Base-by-base conservation (phyloP, 1,140 invertebrate species). In the Euschistus heros region DNA sequence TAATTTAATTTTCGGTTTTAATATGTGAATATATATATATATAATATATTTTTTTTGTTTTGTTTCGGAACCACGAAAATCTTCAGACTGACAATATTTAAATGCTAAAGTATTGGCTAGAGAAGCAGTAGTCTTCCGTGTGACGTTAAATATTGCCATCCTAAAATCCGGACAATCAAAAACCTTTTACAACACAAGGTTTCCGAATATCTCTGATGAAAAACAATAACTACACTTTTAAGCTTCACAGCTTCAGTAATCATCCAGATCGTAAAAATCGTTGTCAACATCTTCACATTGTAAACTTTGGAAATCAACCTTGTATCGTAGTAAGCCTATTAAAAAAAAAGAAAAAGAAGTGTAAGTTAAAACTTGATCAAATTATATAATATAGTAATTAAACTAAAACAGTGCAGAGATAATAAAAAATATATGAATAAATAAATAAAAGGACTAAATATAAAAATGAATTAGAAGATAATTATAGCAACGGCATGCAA, bases 291-390 rank as follows among this genome's bases (percentile, higher is more conserved):
- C 91, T 71, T 94, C 88, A 71, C 90, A 81, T 76, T 98, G 94
- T 83, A 98, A 86, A 75, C 88, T 91, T 76, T 97, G 94, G 84
- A 98, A 95, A 81, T 98, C 96, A 70, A 99, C 95, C 80, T 97
- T 94, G 83, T 99, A 98, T 69, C 97, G 89, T 71, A 98, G 85
- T 72, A 98, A 86, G 76, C 93, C 93, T 96, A 80, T 17, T 81
- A 81, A 77, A 74, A 71, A 72, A 67, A 72, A 66, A 69, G 68
- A 65, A 70, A 68, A 33, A 55, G 10, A 24, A 13, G n/a, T n/a
- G n/a, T n/a, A n/a, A n/a, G n/a, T n/a, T 30, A 30, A 30, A 30
- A 5, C 30, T 30, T 3, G 3, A 5, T 30, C 3, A 30, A 30
- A 30, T 30, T 5, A 30, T 30, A 30, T 8, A 30, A 30, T 10